phyloP scores from a whole-genome alignment of 2,113 vertebrate species.

The Pithys albifrons region DNA sequence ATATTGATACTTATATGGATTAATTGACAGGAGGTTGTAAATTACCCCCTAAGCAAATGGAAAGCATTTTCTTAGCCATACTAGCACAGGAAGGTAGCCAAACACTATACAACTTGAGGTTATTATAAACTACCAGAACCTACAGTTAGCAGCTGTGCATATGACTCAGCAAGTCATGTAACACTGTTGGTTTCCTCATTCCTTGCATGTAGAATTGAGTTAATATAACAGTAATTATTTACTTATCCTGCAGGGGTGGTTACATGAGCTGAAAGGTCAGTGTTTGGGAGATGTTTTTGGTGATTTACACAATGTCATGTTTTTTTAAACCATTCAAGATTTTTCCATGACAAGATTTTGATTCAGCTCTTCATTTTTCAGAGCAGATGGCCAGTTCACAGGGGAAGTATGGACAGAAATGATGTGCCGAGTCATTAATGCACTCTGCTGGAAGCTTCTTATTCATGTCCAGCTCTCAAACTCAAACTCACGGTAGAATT shows the following conservation, averaged over 20 bases:
- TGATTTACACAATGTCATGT: not conserved
- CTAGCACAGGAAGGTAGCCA: not conserved
- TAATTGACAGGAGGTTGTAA: not conserved
- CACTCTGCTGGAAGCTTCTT: not conserved
- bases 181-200: not conserved
- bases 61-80: not conserved
- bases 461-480: not conserved
- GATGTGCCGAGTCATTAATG: not conserved
- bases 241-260: not conserved
- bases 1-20: not conserved
- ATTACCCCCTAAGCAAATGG: not conserved
- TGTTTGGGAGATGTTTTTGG: not conserved
- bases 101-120: not conserved
- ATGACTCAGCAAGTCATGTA: constrained; percentile 14
- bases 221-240: not conserved
- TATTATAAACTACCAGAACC: not conserved
- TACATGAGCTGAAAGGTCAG: not conserved
- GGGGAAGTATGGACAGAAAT: not conserved
- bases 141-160: not conserved
- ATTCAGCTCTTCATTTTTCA: not conserved
- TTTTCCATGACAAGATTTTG: not conserved
- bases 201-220: not conserved
- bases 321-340: not conserved
- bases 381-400: not conserved
- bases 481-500: not conserved